Evolutionary conservation across 2,888 invertebrate genomes (phyloP), one percentile per base, ranked within the genome.

Genomic region (Pristionchus exspectatus): DNA sequence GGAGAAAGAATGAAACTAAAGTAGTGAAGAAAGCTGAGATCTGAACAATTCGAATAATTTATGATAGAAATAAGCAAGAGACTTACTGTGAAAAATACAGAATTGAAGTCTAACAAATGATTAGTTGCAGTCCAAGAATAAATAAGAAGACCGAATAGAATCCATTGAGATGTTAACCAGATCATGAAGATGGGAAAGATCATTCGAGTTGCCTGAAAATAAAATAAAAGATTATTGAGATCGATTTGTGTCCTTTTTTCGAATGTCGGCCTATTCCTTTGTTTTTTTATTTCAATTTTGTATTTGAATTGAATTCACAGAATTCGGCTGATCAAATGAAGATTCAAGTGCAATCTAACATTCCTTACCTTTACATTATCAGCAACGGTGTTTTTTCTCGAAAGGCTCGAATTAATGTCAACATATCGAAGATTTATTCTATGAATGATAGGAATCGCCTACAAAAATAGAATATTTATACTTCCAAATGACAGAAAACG

Each of bases 301-400:
- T 7, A 50, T 50, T n/a, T n/a, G n/a, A n/a, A 24, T 18, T 59
- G 21, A 59, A 59, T 24, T 1, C 21, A 12, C 59, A n/a, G n/a
- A n/a, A n/a, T n/a, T n/a, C n/a, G n/a, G n/a, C n/a, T n/a, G n/a
- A n/a, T 59, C 59, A 18, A 59, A 21, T 24, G 24, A 21, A 21
- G 59, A 24, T 59, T 59, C 21, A 59, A 59, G 59, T 59, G 44
- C 44, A 63, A 59, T 66, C n/a, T 4, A 27, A 66, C 66, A 5
- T 66, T 66, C 27, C 86, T 44, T 33, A 86, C 86, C 33, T 30
- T 38, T 5, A 86, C 86, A 66, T 86, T 86, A 27, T 86, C 86
- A 9, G 86, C 66, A 38, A 86, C 86, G 4, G 54, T 54, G 18
- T 66, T 66, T 24, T 86, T 86, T n/a, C 86, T 86, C 38, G 86